These are phyloP conservation scores for Cephus pygmeus DNA, from an alignment of 2,888 invertebrate species.

Conservation along the genomic window DNA sequence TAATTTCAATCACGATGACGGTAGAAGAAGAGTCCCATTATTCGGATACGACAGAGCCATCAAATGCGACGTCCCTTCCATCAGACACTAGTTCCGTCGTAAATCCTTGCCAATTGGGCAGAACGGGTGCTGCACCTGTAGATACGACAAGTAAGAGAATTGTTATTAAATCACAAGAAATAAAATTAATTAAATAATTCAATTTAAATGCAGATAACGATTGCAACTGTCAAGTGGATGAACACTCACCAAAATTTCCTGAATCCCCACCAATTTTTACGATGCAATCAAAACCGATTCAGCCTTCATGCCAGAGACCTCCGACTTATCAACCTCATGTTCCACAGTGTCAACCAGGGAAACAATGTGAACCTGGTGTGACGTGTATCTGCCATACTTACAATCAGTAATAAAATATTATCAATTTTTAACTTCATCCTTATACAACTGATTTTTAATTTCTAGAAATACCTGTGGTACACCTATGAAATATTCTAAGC, in stretches of 20 bases:
- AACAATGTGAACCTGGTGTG: slow-evolving; percentile 23
- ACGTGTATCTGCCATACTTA: slow-evolving; percentile 41
- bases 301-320: slow-evolving; percentile 16
- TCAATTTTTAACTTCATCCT: slow-evolving; percentile 11
- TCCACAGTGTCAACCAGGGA: slow-evolving; percentile 7
- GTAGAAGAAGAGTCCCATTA: slow-evolving; percentile 40
- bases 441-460: slow-evolving; percentile 16
- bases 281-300: slow-evolving; percentile 3
- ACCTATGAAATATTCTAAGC: slow-evolving; percentile 31
- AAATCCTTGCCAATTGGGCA: background rate
- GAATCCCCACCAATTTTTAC: slow-evolving; percentile 9
- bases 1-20: slow-evolving; percentile 28
- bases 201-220: slow-evolving; percentile 28
- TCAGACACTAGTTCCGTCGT: slow-evolving; percentile 34
- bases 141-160: background rate
- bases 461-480: slow-evolving; percentile 30
- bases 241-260: background rate
- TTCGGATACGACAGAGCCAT: slow-evolving; percentile 43
- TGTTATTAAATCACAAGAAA: background rate
- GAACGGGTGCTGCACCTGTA: background rate
- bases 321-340: slow-evolving; percentile 24
- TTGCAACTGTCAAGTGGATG: slow-evolving; percentile 25
- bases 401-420: slow-evolving; percentile 36
- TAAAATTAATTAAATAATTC: background rate
- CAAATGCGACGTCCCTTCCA: slow-evolving; percentile 42